Base-by-base conservation (phyloP, 2,113 vertebrate genomes). In the Limnothrissa miodon region DNA sequence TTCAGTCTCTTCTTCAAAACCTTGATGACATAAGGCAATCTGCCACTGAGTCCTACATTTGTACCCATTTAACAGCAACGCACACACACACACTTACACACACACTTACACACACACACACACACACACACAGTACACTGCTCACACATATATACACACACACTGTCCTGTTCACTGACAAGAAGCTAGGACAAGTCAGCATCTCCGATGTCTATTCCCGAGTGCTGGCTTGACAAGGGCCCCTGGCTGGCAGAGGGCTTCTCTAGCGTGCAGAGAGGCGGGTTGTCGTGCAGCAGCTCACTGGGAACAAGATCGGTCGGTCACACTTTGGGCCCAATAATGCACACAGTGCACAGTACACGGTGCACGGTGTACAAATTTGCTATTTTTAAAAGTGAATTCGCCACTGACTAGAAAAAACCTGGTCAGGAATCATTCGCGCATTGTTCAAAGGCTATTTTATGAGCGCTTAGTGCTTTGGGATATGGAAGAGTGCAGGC, bases 211-310 rank as follows among this genome's bases (percentile, higher is more conserved):
- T 15, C 15, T 48, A 13, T 48, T 48, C 46, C 46, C 15, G 46
- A 48, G 46, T 15, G 46, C 15, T 48, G 46, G 46, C 10, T 11
- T 48, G 8, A 48, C 46, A 11, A 48, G 46, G 46, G 46, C 46
- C 46, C 46, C 15, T 53, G 48, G 21, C 51, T 13, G 46, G 11
- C 46, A 53, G 51, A 53, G 51, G 51, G 4, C 19, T 53, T 53
- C 48, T 51, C 66, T 45, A 81, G 80, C 51, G 66, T 81, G 84
- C 74, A 66, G 53, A 39, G 53, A 6, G 56, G 56, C 25, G 13
- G 56, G 56, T n/a, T 62, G 56, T 25, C 56, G 25, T 62, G 25
- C 56, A 25, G 56, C 56, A 29, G 29, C 80, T 85, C 84, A 74
- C 39, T 82, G 56, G 56, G 56, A 62, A n/a, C 51, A 23, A 62